Percentiles rank a stretch among this genome's conserved stretches.
phyloP scores from a whole-genome alignment of 2,888 invertebrate genomes.

The Cryptus armator region DNA sequence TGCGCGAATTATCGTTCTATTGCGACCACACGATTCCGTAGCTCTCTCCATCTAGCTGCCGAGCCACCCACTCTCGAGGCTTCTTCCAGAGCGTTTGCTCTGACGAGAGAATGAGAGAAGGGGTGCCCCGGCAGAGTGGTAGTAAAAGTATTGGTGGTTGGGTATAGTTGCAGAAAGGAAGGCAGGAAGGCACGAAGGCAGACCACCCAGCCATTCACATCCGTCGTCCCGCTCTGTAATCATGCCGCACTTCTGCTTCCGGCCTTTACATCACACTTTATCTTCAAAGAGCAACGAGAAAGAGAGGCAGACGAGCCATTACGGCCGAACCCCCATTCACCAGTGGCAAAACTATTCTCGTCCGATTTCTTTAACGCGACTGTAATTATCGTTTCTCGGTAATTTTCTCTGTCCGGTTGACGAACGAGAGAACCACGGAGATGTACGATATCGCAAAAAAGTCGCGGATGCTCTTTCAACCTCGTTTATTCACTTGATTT shows the following conservation, averaged over 20 bases:
- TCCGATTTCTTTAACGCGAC: slow-evolving; percentile 67
- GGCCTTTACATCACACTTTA: slow-evolving; percentile 73
- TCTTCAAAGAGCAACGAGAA: slow-evolving; percentile 69
- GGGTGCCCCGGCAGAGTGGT: slow-evolving; percentile 3
- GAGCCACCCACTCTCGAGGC: slow-evolving; percentile 31
- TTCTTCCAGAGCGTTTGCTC: slow-evolving; percentile 57
- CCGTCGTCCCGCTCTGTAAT: slow-evolving; percentile 73
- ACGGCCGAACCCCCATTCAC: slow-evolving; percentile 38
- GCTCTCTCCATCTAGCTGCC: slow-evolving; percentile 56
- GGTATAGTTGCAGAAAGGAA: slow-evolving; percentile 33
- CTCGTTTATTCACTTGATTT: slow-evolving; percentile 56
- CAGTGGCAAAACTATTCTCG: slow-evolving; percentile 47
- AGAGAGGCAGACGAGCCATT: slow-evolving; percentile 53
- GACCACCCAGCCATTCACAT: slow-evolving; percentile 52
- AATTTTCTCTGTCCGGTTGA: slow-evolving; percentile 62
- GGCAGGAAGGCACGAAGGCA: slow-evolving; percentile 40
- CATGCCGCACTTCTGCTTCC: slow-evolving; percentile 75
- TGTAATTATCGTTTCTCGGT: slow-evolving; percentile 69
- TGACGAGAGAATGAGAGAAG: slow-evolving; percentile 7
- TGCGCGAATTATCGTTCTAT: slow-evolving; percentile 42
- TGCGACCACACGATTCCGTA: slow-evolving; percentile 43
- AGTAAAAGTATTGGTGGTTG: slow-evolving; percentile 4
- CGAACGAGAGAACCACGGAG: slow-evolving; percentile 45
- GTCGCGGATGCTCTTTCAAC: slow-evolving; percentile 63
- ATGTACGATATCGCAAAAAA: slow-evolving; percentile 55